A percentile compares a stretch with the other conserved stretches of the same genome.
Evolutionary conservation across 2,113 vertebrate species (phyloP).

Genomic region (Centropristis striata): DNA sequence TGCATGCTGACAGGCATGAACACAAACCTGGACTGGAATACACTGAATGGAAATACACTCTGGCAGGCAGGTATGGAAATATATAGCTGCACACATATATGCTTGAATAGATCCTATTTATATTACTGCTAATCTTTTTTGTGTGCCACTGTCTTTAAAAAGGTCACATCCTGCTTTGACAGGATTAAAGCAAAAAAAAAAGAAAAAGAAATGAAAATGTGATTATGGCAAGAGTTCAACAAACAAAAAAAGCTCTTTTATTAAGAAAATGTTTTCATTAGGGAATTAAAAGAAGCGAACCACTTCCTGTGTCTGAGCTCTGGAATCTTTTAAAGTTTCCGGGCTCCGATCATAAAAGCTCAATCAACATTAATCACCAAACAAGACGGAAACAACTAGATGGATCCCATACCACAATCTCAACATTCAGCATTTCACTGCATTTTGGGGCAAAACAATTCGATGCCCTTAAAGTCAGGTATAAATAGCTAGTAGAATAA

Average conservation of each 20-base stretch:
- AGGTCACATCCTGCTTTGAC: background rate
- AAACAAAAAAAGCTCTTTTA: background rate
- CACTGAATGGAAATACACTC: conserved; percentile 7
- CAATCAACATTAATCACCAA: background rate
- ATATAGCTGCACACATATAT: background rate
- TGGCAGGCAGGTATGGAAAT: conserved; percentile 14
- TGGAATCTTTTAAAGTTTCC: background rate
- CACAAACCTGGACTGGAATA: background rate
- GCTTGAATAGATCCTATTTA: background rate
- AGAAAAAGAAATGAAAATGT: background rate
- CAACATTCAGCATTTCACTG: background rate
- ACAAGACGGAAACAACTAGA: background rate
- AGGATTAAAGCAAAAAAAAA: conserved; percentile 2
- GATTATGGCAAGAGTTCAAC: background rate
- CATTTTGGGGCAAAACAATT: background rate
- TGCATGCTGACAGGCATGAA: conserved; percentile 45
- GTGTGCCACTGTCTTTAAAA: background rate
- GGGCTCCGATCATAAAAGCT: background rate
- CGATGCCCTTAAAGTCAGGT: background rate
- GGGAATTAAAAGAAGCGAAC: background rate
- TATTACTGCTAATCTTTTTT: background rate
- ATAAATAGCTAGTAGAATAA: background rate
- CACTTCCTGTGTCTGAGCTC: background rate
- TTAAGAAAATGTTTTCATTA: background rate
- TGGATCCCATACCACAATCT: background rate